Base-by-base conservation (phyloP, 2,113 vertebrate species). In the Lathamus discolor region DNA sequence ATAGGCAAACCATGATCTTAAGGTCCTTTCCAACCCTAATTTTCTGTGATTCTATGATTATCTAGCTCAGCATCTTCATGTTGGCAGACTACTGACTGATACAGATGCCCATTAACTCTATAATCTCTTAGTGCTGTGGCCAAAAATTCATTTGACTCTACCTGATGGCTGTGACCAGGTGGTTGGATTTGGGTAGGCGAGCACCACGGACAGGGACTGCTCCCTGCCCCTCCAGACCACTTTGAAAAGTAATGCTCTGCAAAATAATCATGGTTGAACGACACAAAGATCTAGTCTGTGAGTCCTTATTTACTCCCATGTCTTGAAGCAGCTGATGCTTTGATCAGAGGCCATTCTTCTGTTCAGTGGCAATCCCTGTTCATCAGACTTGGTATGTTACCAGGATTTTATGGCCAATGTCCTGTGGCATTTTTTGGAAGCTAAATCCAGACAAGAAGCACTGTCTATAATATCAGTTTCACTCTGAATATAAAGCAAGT, bases 141-240 rank as follows among this genome's bases (percentile, higher is more conserved):
- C 31, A 78, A 43, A 82, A 91, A 48, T 66, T 46, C 3, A 2
- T 57, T 28, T 28, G n/a, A 63, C 20, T 55, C 0, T 0, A 48
- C 10, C 11, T 14, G 10, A 8, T 85, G 46, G 19, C 33, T 55
- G 14, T 33, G 46, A 37, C 15, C 19, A 6, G 31, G 25, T 44
- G 20, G 3, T 6, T 62, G 10, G 7, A 15, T 7, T 25, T 81
- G 41, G 12, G 22, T 22, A 8, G 37, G 15, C 0, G 8, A 91
- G 92, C 51, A 93, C 89, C 80, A 86, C 67, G 83, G 91, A 83
- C 94, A 96, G 92, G 86, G 76, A 13, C 80, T 49, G 25, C 86
- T 86, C 61, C 35, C n/a, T 90, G 37, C 48, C 46, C 2, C 2
- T 8, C 55, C n/a, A 9, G 28, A 44, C 8, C 20, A 11, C 31